Percentiles rank a stretch among this genome's conserved stretches.
Conservation (phyloP, 2,113 vertebrate genomes). For the Geococcyx californianus region DNA sequence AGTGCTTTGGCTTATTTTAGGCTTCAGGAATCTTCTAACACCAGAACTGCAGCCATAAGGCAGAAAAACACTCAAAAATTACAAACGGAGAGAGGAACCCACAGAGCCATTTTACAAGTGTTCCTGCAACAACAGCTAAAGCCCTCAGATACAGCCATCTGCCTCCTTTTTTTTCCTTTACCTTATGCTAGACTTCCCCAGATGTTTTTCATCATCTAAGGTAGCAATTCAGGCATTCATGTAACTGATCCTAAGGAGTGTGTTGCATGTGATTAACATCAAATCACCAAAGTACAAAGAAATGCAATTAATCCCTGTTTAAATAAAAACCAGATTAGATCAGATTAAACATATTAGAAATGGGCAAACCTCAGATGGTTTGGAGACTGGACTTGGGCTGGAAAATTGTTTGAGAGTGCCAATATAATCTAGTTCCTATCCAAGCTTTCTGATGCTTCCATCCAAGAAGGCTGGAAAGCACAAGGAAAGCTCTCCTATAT, state of each 20-base stretch:
- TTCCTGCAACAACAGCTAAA: background rate
- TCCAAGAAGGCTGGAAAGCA: background rate
- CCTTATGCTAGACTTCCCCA: conserved; percentile 15
- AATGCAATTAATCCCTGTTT: conserved; percentile 52
- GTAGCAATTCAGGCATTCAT: conserved; percentile 24
- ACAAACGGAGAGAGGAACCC: background rate
- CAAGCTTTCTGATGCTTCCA: background rate
- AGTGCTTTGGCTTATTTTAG: background rate
- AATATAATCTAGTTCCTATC: background rate
- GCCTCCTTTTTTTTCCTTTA: background rate
- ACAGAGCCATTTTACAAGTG: background rate
- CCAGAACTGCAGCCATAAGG: background rate
- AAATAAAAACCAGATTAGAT: conserved; percentile 57
- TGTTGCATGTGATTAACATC: conserved; percentile 61
- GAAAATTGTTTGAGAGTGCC: background rate
- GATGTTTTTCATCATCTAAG: conserved; percentile 57
- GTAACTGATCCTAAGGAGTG: conserved; percentile 44
- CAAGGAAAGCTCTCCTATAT: background rate
- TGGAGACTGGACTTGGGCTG: background rate
- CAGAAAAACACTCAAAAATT: background rate
- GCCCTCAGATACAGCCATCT: background rate
- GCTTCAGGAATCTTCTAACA: background rate
- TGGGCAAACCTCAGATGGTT: background rate
- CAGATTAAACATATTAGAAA: conserved; percentile 35
- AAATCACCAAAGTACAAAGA: conserved; percentile 64